Evolutionary conservation across 2,888 invertebrate genomes (phyloP).

Genomic region (Philaethria dido): DNA sequence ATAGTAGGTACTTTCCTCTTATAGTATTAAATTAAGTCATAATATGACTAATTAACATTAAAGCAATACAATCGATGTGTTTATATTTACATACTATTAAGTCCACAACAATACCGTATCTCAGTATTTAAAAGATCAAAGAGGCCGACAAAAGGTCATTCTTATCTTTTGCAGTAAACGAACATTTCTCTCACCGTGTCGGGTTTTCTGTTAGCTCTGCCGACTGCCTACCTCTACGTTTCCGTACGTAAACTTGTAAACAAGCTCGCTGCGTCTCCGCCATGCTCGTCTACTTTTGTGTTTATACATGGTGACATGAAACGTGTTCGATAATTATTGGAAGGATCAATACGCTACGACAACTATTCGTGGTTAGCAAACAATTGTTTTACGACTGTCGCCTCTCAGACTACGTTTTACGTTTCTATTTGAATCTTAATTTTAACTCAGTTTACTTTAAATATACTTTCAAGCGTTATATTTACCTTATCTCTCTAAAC

Average conservation of each 20-base stretch:
- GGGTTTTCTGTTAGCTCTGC: slow-evolving; percentile 76
- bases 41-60: not conserved
- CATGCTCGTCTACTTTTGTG: slow-evolving; percentile 73
- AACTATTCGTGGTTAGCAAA: slow-evolving; percentile 77
- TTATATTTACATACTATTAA: not conserved
- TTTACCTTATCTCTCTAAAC: slow-evolving; percentile 38
- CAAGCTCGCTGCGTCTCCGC: slow-evolving; percentile 67
- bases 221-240: slow-evolving; percentile 78
- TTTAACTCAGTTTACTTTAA: slow-evolving; percentile 70
- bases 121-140: slow-evolving; percentile 14
- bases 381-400: slow-evolving; percentile 77
- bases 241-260: slow-evolving; percentile 78
- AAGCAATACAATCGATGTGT: slow-evolving; percentile 3
- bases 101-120: slow-evolving; percentile 9
- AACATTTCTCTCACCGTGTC: slow-evolving; percentile 62
- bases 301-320: slow-evolving; percentile 82
- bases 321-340: slow-evolving; percentile 84
- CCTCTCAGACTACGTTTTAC: slow-evolving; percentile 59
- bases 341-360: slow-evolving; percentile 81
- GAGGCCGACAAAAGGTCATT: slow-evolving; percentile 39
- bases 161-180: slow-evolving; percentile 46
- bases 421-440: slow-evolving; percentile 81
- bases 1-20: not conserved
- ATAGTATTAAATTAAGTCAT: not conserved
- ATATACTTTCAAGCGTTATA: slow-evolving; percentile 53